Evolutionary conservation across 2,797 vertebrate genomes (phyloP), one percentile per base, ranked within the genome.

Genomic region (Hozukius guyotensis): DNA sequence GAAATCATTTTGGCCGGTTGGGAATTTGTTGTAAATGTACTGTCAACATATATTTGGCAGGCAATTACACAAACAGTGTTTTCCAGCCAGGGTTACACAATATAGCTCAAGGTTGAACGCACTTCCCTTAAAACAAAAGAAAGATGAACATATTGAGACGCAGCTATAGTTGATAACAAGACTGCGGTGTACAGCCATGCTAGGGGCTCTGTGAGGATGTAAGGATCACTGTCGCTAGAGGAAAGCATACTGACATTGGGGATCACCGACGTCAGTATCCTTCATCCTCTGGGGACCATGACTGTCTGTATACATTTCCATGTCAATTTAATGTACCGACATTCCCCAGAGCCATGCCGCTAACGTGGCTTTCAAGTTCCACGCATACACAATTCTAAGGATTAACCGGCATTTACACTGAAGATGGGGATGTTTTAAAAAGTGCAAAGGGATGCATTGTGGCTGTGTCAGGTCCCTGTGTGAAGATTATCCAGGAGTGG

Each of bases 1-100:
- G 55, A 85, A 74, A 71, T 34, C 4, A 71, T 70, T 75, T 36
- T 8, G 22, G 64, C 65, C 75, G 59, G 27, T 61, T 77, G 78
- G 80, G 84, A 80, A 36, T 81, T 75, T 64, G 55, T 82, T 86
- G 38, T 80, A 76, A 89, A 87, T 87, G 75, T 38, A 56, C 75
- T 84, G 80, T 90, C 86, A 85, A 69, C 78, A 78, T 59, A 6
- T n/a, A 73, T 77, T 81, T 83, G 80, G 29, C 80, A 71, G 61
- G 24, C 27, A 20, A 78, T 83, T 75, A 83, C 6, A 80, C 69
- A 84, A 64, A 72, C 70, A 11, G 32, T 61, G 63, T 79, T 70
- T 66, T 72, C 29, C 72, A 75, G 61, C 4, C 22, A 1, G 61
- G 18, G 56, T 68, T 53, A 34, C 31, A 70, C 25, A 27, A 31